These are phyloP conservation scores for Oenanthe oenanthe DNA, from an alignment of 2,113 vertebrate genomes.

Conservation along the genomic window DNA sequence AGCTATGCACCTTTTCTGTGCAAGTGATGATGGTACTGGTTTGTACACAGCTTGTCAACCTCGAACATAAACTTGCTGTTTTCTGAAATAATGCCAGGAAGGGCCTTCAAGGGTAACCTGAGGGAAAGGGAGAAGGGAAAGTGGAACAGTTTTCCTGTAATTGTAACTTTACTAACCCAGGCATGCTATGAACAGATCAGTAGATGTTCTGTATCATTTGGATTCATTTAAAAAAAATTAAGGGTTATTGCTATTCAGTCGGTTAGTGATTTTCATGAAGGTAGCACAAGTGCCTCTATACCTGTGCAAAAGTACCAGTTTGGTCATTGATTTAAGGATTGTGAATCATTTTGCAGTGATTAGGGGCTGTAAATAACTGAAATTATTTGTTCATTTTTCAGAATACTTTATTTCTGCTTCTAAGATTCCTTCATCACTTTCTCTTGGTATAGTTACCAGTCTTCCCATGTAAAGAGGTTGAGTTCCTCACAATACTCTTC, in stretches of 20 bases:
- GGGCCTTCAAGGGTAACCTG: not conserved
- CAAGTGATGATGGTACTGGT: not conserved
- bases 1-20: not conserved
- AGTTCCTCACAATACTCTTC: not conserved
- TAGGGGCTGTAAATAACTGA: not conserved
- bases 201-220: not conserved
- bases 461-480: not conserved
- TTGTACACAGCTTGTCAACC: not conserved
- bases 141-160: not conserved
- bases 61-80: not conserved
- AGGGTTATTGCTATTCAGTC: not conserved
- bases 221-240: not conserved
- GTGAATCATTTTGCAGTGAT: not conserved
- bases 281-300: not conserved
- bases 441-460: not conserved
- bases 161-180: not conserved
- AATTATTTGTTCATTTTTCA: not conserved
- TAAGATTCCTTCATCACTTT: not conserved
- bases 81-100: not conserved
- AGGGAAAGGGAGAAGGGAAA: not conserved
- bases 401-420: not conserved
- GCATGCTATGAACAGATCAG: not conserved
- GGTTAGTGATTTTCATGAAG: not conserved
- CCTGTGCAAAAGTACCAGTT: not conserved
- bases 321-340: not conserved